phyloP scores from a whole-genome alignment of 1,140 invertebrate genomes.

The Drosophila virilis region DNA sequence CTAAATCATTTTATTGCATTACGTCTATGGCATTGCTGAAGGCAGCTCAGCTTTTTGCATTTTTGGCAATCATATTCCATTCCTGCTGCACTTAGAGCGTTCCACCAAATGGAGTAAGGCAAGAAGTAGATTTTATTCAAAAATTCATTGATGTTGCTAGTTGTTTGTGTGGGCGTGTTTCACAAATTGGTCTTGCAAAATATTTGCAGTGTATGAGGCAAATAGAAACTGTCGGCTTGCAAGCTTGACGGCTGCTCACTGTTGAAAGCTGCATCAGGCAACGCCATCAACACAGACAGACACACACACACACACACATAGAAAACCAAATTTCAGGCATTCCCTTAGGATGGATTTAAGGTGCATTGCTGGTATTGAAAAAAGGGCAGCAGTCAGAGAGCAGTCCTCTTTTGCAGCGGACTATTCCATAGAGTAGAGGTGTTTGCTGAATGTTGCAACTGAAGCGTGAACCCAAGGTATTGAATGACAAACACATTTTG shows the following conservation, averaged over 20 bases:
- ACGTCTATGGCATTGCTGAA: slow-evolving; percentile 38
- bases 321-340: slow-evolving; percentile 74
- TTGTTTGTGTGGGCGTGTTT: slow-evolving; percentile 40
- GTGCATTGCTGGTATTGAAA: slow-evolving; percentile 70
- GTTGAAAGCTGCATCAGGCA: slow-evolving; percentile 8
- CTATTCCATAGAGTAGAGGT: slow-evolving; percentile 6
- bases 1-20: slow-evolving; percentile 61
- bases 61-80: slow-evolving; percentile 42
- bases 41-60: slow-evolving; percentile 17
- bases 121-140: slow-evolving; percentile 36
- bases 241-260: slow-evolving; percentile 38
- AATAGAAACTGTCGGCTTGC: slow-evolving; percentile 34
- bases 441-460: slow-evolving; percentile 57
- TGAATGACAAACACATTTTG: neutral
- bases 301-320: slow-evolving; percentile 43
- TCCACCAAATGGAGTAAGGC: slow-evolving; percentile 13
- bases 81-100: slow-evolving; percentile 6
- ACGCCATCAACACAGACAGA: neutral
- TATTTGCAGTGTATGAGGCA: slow-evolving; percentile 32
- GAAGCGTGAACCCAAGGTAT: slow-evolving; percentile 53
- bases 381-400: slow-evolving; percentile 33
- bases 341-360: slow-evolving; percentile 50
- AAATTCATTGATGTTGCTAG: slow-evolving; percentile 34
- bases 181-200: slow-evolving; percentile 59
- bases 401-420: slow-evolving; percentile 3